These are phyloP conservation scores for Scaptomyza tumidula DNA, from an alignment of 2,888 invertebrate genomes.

Conservation along the genomic window DNA sequence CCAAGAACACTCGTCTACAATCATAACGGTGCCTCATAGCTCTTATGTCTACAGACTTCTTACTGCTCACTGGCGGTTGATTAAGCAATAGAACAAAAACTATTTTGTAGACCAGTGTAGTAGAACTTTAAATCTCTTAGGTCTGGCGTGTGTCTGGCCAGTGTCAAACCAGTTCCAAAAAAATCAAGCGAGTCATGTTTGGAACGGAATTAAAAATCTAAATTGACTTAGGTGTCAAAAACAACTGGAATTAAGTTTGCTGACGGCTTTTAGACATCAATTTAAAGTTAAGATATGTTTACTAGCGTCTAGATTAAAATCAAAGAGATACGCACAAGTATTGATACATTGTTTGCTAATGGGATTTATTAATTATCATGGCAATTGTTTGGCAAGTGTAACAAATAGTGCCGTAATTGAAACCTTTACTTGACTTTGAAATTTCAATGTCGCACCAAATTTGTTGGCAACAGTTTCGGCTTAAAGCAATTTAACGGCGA, in stretches of 20 bases:
- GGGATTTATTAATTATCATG: constrained; percentile 60
- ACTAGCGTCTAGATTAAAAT: constrained; percentile 1
- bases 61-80: too few relatives aligned
- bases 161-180: constrained; percentile 59
- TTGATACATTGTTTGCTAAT: constrained; percentile 51
- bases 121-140: constrained; percentile 44
- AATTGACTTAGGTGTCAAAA: constrained; percentile 26
- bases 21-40: constrained; percentile 32
- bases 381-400: constrained; percentile 45
- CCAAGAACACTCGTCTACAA: neutral
- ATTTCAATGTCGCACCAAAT: constrained; percentile 74
- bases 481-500: constrained; percentile 27
- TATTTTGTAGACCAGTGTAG: constrained; percentile 9
- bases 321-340: constrained; percentile 1
- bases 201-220: constrained; percentile 34
- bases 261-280: neutral
- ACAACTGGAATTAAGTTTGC: constrained; percentile 50
- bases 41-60: too few relatives aligned
- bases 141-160: constrained; percentile 66
- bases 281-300: neutral
- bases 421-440: constrained; percentile 54
- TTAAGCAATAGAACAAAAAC: too few relatives aligned
- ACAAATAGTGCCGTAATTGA: constrained; percentile 61
- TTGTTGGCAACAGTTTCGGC: constrained; percentile 51
- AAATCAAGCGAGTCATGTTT: constrained; percentile 45